Conservation (phyloP, 1,140 invertebrate species). For the Caenorhabditis elegans region DNA sequence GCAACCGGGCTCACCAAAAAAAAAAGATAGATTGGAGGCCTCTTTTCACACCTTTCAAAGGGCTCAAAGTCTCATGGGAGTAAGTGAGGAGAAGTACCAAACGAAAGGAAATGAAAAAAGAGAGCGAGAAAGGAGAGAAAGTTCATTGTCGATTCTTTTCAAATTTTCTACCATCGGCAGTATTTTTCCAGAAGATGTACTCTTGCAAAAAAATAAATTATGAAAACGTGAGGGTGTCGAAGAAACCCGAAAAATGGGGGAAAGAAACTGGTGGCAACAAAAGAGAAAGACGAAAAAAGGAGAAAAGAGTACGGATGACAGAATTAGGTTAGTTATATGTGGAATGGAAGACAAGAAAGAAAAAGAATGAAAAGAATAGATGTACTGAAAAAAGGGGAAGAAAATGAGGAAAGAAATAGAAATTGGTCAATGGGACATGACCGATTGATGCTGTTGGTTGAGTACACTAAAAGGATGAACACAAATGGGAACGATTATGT, state of each 20-base stretch:
- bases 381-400: neutral
- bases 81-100: neutral
- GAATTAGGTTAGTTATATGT: conserved; percentile 22
- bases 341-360: neutral
- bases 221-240: neutral
- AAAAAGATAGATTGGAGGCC: neutral
- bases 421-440: conserved; percentile 23
- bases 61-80: neutral
- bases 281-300: neutral
- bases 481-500: neutral
- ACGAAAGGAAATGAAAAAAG: neutral
- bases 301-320: conserved; percentile 14
- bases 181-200: conserved; percentile 10
- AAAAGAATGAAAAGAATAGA: neutral
- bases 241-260: neutral
- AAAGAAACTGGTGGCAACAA: neutral
- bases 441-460: neutral
- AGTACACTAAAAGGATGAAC: too few relatives aligned
- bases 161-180: neutral
- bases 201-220: neutral
- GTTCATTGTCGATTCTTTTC: conserved; percentile 22
- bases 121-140: neutral
- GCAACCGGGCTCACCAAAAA: neutral
- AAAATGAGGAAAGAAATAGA: neutral
- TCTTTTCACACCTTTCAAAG: conserved; percentile 19